phyloP scores from a whole-genome alignment of 2,888 invertebrate species.

The Pantelozetes paolii region DNA sequence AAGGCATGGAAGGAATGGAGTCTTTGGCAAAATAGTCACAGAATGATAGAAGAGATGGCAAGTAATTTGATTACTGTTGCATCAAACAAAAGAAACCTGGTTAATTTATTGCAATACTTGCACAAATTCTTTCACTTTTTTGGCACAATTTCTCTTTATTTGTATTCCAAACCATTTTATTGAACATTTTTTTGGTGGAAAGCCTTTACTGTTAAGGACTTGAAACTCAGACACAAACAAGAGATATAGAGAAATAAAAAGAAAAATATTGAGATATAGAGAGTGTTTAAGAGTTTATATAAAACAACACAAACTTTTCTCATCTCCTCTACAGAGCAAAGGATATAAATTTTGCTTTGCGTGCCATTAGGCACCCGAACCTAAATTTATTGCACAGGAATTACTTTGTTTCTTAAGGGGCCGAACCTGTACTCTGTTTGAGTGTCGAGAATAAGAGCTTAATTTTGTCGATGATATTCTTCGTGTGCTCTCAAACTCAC shows the following conservation, averaged over 20 bases:
- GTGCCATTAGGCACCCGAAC: conserved; percentile 28
- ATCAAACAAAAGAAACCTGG: conserved; percentile 1
- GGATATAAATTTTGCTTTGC: conserved; percentile 33
- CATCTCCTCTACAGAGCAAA: background rate
- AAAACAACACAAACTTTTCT: conserved; percentile 16
- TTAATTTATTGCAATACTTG: background rate
- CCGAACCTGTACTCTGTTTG: background rate
- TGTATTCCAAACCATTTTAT: too few species aligned
- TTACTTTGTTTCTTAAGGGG: conserved; percentile 15
- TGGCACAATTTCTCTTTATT: background rate
- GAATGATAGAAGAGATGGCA: background rate
- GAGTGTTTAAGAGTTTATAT: background rate
- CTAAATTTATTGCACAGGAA: conserved; percentile 22
- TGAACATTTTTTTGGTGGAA: too few species aligned
- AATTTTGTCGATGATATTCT: background rate
- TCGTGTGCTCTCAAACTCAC: background rate
- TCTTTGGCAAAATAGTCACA: conserved; percentile 14
- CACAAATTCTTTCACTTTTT: background rate
- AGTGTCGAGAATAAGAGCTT: background rate
- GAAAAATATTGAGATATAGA: background rate
- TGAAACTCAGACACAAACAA: too few species aligned
- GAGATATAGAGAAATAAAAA: background rate
- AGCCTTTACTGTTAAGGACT: too few species aligned
- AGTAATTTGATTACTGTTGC: conserved; percentile 28
- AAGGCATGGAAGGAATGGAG: background rate